A percentile compares a stretch with the other conserved stretches of the same genome.
Conservation (phyloP, 2,113 vertebrate genomes). For the Campylomormyrus numenius region DNA sequence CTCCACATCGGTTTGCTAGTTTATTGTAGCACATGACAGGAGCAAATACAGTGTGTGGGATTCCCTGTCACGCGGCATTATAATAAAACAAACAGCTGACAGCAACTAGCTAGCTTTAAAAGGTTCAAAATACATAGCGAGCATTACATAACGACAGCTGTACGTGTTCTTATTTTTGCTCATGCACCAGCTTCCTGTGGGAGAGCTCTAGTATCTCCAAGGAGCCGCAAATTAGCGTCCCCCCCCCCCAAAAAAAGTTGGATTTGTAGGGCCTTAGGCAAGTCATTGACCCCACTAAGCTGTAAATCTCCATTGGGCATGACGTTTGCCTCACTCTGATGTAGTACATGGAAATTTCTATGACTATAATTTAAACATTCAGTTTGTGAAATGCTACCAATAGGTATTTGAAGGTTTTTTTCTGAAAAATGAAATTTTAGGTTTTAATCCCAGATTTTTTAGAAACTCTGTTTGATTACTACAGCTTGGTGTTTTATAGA, state of each 20-base stretch:
- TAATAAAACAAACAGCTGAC: not conserved
- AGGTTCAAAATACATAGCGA: not conserved
- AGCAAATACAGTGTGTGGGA: not conserved
- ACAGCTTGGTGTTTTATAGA: not conserved
- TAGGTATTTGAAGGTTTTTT: not conserved
- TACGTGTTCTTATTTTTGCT: not conserved
- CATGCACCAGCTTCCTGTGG: not conserved
- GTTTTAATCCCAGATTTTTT: not conserved
- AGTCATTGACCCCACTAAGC: not conserved
- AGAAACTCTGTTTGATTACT: not conserved
- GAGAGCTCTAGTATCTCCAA: not conserved
- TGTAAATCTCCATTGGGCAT: not conserved
- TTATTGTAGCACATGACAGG: not conserved
- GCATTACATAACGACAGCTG: not conserved
- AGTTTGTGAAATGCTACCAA: not conserved
- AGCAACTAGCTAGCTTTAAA: not conserved
- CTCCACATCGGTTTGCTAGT: not conserved
- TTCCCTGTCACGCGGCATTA: not conserved
- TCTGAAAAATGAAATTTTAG: not conserved
- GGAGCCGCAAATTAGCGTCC: not conserved
- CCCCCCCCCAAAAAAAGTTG: not conserved
- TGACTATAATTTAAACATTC: not conserved
- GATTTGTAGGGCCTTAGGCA: not conserved
- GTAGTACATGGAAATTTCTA: not conserved
- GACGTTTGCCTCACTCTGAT: not conserved